Evolutionary conservation across 2,113 vertebrate species (phyloP).

Genomic region (Caranx melampygus): DNA sequence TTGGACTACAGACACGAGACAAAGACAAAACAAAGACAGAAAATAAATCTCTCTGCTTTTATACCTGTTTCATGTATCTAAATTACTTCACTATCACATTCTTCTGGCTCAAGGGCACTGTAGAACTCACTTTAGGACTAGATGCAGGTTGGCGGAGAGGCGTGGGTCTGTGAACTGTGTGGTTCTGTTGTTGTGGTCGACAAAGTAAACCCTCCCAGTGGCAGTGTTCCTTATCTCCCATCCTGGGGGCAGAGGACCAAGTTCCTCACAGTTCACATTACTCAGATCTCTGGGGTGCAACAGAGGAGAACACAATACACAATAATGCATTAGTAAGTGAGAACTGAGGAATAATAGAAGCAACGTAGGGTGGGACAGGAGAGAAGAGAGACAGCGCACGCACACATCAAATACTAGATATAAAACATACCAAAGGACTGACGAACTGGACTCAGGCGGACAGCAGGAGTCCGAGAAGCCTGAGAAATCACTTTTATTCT

Average conservation of each 20-base stretch:
- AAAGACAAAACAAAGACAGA: constrained; percentile 36
- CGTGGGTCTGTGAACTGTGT: constrained; percentile 99
- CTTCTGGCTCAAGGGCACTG: neutral
- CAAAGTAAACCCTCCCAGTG: constrained; percentile 98
- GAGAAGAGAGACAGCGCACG: constrained; percentile 1
- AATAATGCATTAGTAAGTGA: constrained; percentile 26
- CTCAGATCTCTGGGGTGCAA: constrained; percentile 93
- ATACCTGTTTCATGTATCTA: neutral
- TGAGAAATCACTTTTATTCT: constrained; percentile 65
- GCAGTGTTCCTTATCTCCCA: constrained; percentile 99
- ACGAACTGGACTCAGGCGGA: constrained; percentile 61
- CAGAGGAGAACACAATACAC: constrained; percentile 13
- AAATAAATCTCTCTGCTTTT: constrained; percentile 38
- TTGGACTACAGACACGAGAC: constrained; percentile 73
- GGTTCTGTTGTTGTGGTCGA: constrained; percentile 99
- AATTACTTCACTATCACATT: neutral
- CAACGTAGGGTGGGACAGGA: neutral
- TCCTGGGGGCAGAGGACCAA: constrained; percentile 97
- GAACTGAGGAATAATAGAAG: neutral
- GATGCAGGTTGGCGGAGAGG: constrained; percentile 97
- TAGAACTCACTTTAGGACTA: constrained; percentile 93
- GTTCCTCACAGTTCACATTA: constrained; percentile 99
- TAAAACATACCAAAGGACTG: constrained; percentile 58
- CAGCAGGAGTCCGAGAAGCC: constrained; percentile 57
- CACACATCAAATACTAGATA: constrained; percentile 23